phyloP scores from a whole-genome alignment of 2,797 vertebrate species.

The Phrynocephalus vlangalii region DNA sequence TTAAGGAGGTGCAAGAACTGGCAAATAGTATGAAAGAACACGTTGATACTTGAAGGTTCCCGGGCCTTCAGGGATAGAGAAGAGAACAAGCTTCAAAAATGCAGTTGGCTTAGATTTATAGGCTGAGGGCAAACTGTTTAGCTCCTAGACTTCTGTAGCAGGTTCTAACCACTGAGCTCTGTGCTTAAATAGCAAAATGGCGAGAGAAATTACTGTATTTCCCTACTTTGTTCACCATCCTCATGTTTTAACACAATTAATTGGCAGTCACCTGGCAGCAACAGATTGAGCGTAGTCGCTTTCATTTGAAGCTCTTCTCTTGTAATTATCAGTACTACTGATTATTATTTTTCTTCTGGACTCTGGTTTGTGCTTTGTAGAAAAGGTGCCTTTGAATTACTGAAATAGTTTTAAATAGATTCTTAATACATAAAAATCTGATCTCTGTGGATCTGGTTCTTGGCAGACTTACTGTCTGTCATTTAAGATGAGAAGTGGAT shows the following conservation, averaged over 20 bases:
- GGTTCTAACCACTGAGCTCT: conserved; percentile 26
- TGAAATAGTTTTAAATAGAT: neutral
- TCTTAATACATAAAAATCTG: neutral
- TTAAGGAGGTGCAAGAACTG: neutral
- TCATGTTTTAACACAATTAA: conserved; percentile 2
- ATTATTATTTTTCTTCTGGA: neutral
- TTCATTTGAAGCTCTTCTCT: neutral
- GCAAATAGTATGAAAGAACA: neutral
- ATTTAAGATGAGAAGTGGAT: conserved; percentile 41
- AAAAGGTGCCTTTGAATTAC: conserved; percentile 10
- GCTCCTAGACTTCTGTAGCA: conserved; percentile 32
- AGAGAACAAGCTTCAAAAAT: neutral
- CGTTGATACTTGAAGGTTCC: neutral
- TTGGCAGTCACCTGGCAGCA: neutral
- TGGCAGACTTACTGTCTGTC: conserved; percentile 10
- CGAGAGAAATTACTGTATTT: neutral
- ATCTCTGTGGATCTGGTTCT: conserved; percentile 11
- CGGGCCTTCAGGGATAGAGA: neutral
- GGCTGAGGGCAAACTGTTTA: conserved; percentile 27
- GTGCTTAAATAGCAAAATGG: neutral
- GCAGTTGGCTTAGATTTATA: neutral
- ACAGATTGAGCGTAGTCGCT: neutral
- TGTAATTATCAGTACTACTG: neutral
- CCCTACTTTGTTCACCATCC: neutral
- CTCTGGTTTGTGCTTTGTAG: conserved; percentile 9